A percentile compares a stretch with the other conserved stretches of the same genome.
Conservation (phyloP, 1,140 invertebrate species). For the Aphidius gifuensis region DNA sequence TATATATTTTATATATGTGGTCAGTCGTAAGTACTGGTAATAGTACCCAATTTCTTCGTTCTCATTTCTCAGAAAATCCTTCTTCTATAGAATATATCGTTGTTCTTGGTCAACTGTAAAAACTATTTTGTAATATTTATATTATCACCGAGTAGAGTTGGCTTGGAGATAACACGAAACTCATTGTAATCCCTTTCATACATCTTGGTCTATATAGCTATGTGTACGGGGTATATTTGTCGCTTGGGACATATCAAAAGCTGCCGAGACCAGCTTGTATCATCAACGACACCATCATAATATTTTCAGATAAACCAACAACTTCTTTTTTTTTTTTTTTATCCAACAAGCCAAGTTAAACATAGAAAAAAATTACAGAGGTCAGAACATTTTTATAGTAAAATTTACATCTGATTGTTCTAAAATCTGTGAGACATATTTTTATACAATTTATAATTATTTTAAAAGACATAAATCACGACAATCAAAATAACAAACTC, state of each 20-base stretch:
- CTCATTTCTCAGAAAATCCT: constrained; percentile 18
- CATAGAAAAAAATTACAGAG: too few relatives aligned
- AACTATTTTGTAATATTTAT: constrained; percentile 8
- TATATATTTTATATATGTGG: constrained; percentile 18
- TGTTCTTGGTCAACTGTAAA: constrained; percentile 25
- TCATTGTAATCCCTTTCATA: constrained; percentile 54
- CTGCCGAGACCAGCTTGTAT: constrained; percentile 16
- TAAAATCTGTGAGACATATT: too few relatives aligned
- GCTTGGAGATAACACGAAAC: constrained; percentile 41
- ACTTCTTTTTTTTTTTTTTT: constrained; percentile 26
- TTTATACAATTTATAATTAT: background rate
- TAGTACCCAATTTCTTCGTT: constrained; percentile 20
- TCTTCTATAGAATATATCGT: constrained; percentile 8
- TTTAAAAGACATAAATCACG: background rate
- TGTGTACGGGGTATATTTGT: constrained; percentile 38
- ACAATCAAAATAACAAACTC: background rate
- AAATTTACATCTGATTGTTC: too few relatives aligned
- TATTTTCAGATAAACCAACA: constrained; percentile 50
- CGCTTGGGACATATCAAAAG: constrained; percentile 51
- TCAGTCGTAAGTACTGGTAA: constrained; percentile 21
- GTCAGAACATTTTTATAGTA: too few relatives aligned
- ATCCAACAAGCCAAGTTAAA: too few relatives aligned
- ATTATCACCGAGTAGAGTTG: background rate
- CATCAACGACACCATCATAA: constrained; percentile 41
- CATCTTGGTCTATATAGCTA: constrained; percentile 44